A percentile compares a stretch with the other conserved stretches of the same genome.
Evolutionary conservation across 2,797 vertebrate species (phyloP).

Genomic region (Cynopterus sphinx): DNA sequence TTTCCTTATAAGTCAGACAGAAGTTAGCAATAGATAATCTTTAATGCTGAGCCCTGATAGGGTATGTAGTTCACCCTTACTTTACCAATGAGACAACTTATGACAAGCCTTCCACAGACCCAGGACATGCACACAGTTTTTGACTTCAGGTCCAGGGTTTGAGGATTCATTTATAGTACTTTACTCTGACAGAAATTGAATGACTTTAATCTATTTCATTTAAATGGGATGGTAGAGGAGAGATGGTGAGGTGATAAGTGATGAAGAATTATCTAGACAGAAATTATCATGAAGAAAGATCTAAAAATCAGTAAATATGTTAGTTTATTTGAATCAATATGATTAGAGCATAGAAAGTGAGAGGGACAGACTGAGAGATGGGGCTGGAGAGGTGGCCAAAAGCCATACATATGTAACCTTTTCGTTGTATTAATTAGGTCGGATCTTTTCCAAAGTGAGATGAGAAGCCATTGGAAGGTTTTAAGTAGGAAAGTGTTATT

Average conservation of each 20-base stretch:
- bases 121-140: neutral
- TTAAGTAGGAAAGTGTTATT: neutral
- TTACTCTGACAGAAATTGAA: neutral
- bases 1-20: neutral
- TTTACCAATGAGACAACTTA: neutral
- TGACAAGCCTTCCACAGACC: neutral
- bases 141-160: neutral
- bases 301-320: neutral
- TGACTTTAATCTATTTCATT: neutral
- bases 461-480: neutral
- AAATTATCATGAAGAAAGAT: neutral
- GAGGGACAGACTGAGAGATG: neutral
- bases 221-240: neutral
- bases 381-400: neutral
- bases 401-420: neutral
- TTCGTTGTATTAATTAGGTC: neutral
- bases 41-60: neutral
- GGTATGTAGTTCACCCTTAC: neutral
- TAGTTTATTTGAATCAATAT: neutral
- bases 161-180: neutral
- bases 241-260: neutral
- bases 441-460: neutral
- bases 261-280: neutral
- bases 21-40: neutral
- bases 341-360: neutral